Base-by-base conservation (phyloP, 2,888 invertebrate genomes). In the Metalampra italica region DNA sequence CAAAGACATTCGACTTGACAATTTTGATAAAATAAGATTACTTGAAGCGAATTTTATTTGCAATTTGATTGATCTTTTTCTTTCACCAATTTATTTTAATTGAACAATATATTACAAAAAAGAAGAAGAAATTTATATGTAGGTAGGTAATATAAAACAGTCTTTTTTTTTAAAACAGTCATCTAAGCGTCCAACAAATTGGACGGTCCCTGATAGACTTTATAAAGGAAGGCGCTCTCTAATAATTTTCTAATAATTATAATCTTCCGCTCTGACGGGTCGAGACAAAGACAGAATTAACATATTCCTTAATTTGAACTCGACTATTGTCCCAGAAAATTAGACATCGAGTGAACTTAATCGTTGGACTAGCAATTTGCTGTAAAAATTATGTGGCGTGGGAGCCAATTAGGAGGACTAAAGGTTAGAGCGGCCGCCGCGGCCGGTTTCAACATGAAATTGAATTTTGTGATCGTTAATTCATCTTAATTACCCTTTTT, bases 281-380 rank as follows among this genome's bases (percentile, higher is more conserved):
- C 71, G 71, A 70, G 72, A 87, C 87, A 88, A 85, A 86, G 82
- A 76, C 72, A 62, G 61, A 80, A 87, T 88, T 88, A 81, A 78
- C 87, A 88, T 87, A 86, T 85, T 83, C 78, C 82, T 80, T 79
- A 82, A 87, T 80, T 79, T 75, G 65, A 72, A 76, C 71, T 72
- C 68, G 75, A 73, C 83, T 79, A 83, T 84, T 87, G 86, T 87
- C 82, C 77, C 77, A 75, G 75, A 78, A 80, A 84, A 83, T 88
- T 83, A 76, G 79, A 78, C 75, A 78, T 77, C 65, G 76, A 70
- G 71, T 75, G 73, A 74, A 74, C 64, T 71, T 78, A 81, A 79
- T 79, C 74, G 75, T 71, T 74, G 68, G 71, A 57, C 70, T 66
- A 66, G 71, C 74, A 81, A 84, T 83, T 83, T 83, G 68, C 69